Conservation (phyloP, 37 sponge, comb jelly and placozoan species). For the Ianthella basta region DNA sequence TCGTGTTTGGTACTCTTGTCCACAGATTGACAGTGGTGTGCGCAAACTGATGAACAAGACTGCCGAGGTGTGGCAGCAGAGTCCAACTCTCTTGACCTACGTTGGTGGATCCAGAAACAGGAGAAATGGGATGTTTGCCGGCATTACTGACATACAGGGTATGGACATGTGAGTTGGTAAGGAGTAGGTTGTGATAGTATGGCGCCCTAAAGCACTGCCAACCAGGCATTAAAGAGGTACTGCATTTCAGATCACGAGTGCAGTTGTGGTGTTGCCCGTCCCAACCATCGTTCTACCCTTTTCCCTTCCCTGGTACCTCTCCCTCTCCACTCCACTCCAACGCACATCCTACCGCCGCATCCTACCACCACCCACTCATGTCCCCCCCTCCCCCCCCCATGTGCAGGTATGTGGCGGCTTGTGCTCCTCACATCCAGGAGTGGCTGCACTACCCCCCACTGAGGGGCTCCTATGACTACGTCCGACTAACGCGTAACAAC, state of each 20-base stretch:
- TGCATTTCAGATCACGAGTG: too few relatives aligned
- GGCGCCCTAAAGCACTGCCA: too few relatives aligned
- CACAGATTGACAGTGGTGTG: too few relatives aligned
- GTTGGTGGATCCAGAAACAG: conserved; percentile 58
- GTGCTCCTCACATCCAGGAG: conserved; percentile 75
- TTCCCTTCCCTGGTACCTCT: too few relatives aligned
- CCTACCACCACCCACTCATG: not conserved
- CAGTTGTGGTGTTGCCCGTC: not conserved
- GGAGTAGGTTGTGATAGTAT: not conserved
- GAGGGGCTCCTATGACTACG: conserved; percentile 72
- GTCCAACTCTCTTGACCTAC: conserved; percentile 43
- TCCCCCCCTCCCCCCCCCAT: not conserved
- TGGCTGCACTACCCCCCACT: conserved; percentile 61
- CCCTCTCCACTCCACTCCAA: not conserved
- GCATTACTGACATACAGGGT: conserved; percentile 69
- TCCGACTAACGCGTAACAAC: conserved; percentile 69
- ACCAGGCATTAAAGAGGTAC: too few relatives aligned
- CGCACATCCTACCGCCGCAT: too few relatives aligned
- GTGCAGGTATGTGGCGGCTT: conserved; percentile 72
- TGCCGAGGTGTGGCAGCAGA: conserved; percentile 8
- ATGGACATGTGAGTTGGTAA: conserved; percentile 67
- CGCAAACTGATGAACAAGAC: conserved; percentile 51
- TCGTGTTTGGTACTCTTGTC: too few relatives aligned
- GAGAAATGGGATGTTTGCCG: conserved; percentile 66
- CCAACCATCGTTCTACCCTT: not conserved